These are phyloP conservation scores for Cacoxenus indagator DNA, from an alignment of 2,888 invertebrate species.

Conservation along the genomic window DNA sequence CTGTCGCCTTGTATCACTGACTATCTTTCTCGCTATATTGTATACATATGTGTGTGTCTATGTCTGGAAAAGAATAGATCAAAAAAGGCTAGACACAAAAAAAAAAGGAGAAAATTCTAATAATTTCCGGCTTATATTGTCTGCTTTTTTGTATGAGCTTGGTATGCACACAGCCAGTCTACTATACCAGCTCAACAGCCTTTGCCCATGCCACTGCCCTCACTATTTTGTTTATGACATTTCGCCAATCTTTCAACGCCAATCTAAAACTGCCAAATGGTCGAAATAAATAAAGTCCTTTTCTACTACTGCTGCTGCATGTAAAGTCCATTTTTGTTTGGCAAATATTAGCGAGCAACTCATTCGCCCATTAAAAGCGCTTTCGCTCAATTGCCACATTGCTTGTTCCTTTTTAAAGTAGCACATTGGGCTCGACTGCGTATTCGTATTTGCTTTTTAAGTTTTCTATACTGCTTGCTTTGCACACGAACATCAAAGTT, in stretches of 20 bases:
- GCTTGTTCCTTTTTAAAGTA: background rate
- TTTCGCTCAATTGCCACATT: background rate
- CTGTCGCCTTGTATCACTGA: background rate
- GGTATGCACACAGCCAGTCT: background rate
- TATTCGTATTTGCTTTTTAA: background rate
- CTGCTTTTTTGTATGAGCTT: no score
- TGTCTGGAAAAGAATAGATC: background rate
- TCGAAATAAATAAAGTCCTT: background rate
- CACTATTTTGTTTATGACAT: background rate
- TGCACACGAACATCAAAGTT: background rate
- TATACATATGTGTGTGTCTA: background rate
- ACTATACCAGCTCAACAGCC: background rate
- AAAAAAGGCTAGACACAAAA: no score
- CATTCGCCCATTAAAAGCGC: background rate
- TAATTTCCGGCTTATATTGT: conserved; percentile 1
- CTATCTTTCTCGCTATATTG: background rate
- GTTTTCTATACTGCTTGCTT: conserved; percentile 1
- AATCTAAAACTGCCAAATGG: conserved; percentile 21
- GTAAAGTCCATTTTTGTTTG: background rate
- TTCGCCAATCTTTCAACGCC: conserved; percentile 14
- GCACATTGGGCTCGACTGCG: background rate
- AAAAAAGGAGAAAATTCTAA: no score
- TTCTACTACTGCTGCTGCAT: background rate
- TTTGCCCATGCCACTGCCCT: background rate
- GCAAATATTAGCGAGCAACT: background rate